Evolutionary conservation across 1,140 invertebrate species (phyloP).

Genomic region (Diabrotica undecimpunctata): DNA sequence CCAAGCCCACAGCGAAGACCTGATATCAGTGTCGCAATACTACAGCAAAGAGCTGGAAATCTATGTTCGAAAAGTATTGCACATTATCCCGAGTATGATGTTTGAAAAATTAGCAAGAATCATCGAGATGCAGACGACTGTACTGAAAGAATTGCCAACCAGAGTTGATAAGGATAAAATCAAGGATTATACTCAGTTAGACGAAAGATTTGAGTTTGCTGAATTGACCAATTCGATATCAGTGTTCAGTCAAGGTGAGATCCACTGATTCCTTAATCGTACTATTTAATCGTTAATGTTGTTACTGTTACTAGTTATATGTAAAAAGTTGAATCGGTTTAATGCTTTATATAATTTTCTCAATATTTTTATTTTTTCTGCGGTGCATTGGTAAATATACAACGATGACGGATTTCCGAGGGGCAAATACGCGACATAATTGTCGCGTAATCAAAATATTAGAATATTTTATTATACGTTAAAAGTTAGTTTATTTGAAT

Average conservation of each 20-base stretch:
- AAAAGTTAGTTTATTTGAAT: no score
- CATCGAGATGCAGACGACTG: constrained; percentile 77
- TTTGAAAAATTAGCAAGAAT: constrained; percentile 87
- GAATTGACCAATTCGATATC: constrained; percentile 91
- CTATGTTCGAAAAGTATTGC: constrained; percentile 89
- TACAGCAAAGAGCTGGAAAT: constrained; percentile 92
- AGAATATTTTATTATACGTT: no score
- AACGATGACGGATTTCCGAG: no score
- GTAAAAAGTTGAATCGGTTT: no score
- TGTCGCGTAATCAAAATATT: no score
- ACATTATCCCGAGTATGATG: constrained; percentile 96
- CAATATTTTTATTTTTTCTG: no score
- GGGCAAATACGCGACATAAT: no score
- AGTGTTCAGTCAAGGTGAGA: constrained; percentile 81
- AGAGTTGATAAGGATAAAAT: constrained; percentile 93
- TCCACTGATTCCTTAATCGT: no score
- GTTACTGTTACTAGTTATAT: no score
- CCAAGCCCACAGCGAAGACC: constrained; percentile 86
- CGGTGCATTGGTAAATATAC: no score
- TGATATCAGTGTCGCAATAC: constrained; percentile 92
- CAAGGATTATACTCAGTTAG: constrained; percentile 89
- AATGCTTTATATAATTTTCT: no score
- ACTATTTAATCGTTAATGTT: no score
- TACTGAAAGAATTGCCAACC: constrained; percentile 89
- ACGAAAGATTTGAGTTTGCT: constrained; percentile 85